These are phyloP conservation scores for Chelon auratus DNA, from an alignment of 2,797 vertebrate species.

Conservation along the genomic window DNA sequence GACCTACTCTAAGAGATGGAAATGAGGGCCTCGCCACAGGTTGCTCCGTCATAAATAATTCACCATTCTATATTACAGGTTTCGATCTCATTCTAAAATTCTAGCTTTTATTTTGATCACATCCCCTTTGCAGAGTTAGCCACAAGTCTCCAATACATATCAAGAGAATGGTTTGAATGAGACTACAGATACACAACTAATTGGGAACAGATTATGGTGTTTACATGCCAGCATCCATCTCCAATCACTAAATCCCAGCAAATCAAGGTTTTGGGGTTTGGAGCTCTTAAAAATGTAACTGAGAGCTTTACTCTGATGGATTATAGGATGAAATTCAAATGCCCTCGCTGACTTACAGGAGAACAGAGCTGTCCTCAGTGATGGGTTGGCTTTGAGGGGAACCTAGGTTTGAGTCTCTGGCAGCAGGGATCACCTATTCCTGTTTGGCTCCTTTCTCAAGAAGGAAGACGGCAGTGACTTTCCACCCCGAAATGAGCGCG, in stretches of 20 bases:
- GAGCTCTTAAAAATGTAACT: slow-evolving; percentile 1
- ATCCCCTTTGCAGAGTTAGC: not conserved
- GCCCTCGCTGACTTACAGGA: slow-evolving; percentile 28
- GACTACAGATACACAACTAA: slow-evolving; percentile 22
- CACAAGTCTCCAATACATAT: not conserved
- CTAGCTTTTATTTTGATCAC: not conserved
- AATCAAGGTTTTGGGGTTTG: not conserved
- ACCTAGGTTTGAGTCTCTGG: slow-evolving; percentile 29
- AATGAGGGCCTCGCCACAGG: slow-evolving; percentile 17
- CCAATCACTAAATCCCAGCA: slow-evolving; percentile 11
- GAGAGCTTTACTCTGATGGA: slow-evolving; percentile 3
- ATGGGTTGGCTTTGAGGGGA: slow-evolving; percentile 20
- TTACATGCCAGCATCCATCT: slow-evolving; percentile 12
- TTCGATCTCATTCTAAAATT: not conserved
- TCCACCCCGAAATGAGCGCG: slow-evolving; percentile 61
- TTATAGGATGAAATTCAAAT: slow-evolving; percentile 11
- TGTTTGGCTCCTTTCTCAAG: slow-evolving; percentile 35
- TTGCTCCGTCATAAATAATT: slow-evolving; percentile 15
- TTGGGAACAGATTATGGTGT: slow-evolving; percentile 24
- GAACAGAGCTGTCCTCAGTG: slow-evolving; percentile 53
- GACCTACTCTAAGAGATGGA: slow-evolving; percentile 54
- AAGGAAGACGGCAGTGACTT: slow-evolving; percentile 63
- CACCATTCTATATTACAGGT: not conserved
- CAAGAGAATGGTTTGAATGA: slow-evolving; percentile 3
- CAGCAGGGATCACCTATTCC: slow-evolving; percentile 48